phyloP scores from a whole-genome alignment of 2,113 vertebrate genomes.

The Oophaga pumilio region DNA sequence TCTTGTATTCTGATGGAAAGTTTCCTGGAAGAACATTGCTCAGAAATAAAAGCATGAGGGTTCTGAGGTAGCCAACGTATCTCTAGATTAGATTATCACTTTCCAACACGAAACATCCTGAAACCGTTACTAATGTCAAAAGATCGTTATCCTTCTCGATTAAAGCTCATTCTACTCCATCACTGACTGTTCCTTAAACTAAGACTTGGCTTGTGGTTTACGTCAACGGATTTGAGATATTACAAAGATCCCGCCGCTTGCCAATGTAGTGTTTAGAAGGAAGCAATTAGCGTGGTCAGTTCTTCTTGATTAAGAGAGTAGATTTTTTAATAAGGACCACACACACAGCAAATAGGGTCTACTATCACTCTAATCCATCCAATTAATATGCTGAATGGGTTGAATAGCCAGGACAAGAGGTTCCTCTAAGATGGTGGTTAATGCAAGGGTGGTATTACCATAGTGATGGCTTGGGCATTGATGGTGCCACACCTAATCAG shows the following conservation, averaged over 20 bases:
- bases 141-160: neutral
- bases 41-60: neutral
- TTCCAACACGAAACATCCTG: neutral
- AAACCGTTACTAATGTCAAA: neutral
- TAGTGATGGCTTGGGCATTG: neutral
- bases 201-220: neutral
- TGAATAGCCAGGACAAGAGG: neutral
- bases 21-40: constrained; percentile 32
- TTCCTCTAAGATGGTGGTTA: neutral
- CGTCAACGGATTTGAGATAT: neutral
- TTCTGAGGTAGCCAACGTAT: neutral
- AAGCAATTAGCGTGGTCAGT: neutral
- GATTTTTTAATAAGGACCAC: neutral
- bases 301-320: neutral
- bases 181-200: neutral
- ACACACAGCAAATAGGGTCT: neutral
- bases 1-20: constrained; percentile 23
- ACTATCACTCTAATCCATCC: neutral
- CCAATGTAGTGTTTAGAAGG: neutral
- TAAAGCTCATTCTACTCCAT: neutral
- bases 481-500: neutral
- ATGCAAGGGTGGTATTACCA: neutral
- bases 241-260: neutral
- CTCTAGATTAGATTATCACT: neutral
- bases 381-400: neutral